Evolutionary conservation across 1,140 invertebrate species (phyloP), one percentile per base, ranked within the genome.

Genomic region (Stegodyphus mimosarum): DNA sequence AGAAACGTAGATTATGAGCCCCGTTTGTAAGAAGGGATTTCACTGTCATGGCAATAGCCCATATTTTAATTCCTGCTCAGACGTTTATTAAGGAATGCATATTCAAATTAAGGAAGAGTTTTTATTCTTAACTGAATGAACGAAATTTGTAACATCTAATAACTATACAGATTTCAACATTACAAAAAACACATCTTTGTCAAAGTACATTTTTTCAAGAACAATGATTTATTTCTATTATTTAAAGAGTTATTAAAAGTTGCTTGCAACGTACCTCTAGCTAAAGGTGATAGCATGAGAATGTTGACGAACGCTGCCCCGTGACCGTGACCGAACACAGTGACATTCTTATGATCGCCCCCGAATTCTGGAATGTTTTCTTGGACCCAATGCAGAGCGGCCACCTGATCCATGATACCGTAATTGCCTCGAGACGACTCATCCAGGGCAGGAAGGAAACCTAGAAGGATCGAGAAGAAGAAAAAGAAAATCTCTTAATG

Each of bases 381-480:
- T 81, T 95, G 94, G 55, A 98, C 92, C 96, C 96, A 98, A 86
- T 96, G 92, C 13, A 97, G 90, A 13, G 89, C 89, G 10, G 90
- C 90, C 50, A 90, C 87, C 78, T 90, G 89, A 86, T 90, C 90
- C 89, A 90, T 89, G 10, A 90, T 83, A 33, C 90, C 90, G 60
- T 90, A 89, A 85, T 90, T 90, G 50, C 88, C 88, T 74, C 88
- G 52, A 48, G 88, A 80, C 50, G 79, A 87, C 13, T 88, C 87
- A 51, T 88, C 88, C 33, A 88, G 51, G 6, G 88, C 81, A 63
- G 88, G 88, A 87, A 88, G 87, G 78, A 88, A 89, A 67, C 88
- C 88, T 89, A 53, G 11, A 86, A 75, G 6, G 49, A 48, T 18
- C 33, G 49, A 18, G 52, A 79, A 13, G 53, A 76, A 76, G 18